Evolutionary conservation across 2,113 vertebrate species (phyloP).

Genomic region (Cyanistes caeruleus): DNA sequence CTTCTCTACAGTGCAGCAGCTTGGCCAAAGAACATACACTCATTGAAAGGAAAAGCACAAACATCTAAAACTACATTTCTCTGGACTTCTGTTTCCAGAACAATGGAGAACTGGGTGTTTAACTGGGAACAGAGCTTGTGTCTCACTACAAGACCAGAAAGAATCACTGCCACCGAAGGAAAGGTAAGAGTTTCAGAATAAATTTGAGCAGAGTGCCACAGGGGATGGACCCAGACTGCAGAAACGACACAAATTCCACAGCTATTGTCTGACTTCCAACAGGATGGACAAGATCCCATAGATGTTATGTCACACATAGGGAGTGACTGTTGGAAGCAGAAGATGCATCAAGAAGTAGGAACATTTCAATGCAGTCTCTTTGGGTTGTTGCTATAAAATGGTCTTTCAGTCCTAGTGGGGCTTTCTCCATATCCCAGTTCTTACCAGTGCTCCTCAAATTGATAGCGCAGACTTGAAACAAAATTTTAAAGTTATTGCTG

Average conservation of each 20-base stretch:
- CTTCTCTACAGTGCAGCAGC: neutral
- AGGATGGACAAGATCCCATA: neutral
- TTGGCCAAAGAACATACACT: neutral
- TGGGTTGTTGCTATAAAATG: neutral
- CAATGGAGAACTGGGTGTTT: neutral
- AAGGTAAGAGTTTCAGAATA: neutral
- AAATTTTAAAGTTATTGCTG: neutral
- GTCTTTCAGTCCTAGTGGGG: neutral
- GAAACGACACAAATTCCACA: neutral
- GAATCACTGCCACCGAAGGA: neutral
- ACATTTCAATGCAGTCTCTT: neutral
- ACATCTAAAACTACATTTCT: neutral
- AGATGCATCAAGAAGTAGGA: neutral
- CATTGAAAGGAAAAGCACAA: neutral
- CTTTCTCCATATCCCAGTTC: neutral
- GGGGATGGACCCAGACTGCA: neutral
- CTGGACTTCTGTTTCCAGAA: neutral
- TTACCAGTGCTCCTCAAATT: neutral
- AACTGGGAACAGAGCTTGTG: neutral
- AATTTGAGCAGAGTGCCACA: neutral
- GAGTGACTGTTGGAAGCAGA: neutral
- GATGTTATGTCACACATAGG: neutral
- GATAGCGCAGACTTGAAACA: neutral
- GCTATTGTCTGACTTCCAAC: accelerated
- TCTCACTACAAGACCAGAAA: neutral